Percentiles rank a stretch among this genome's conserved stretches.
phyloP scores from a whole-genome alignment of 2,888 invertebrate genomes.

The Drosophila suboccidentalis region DNA sequence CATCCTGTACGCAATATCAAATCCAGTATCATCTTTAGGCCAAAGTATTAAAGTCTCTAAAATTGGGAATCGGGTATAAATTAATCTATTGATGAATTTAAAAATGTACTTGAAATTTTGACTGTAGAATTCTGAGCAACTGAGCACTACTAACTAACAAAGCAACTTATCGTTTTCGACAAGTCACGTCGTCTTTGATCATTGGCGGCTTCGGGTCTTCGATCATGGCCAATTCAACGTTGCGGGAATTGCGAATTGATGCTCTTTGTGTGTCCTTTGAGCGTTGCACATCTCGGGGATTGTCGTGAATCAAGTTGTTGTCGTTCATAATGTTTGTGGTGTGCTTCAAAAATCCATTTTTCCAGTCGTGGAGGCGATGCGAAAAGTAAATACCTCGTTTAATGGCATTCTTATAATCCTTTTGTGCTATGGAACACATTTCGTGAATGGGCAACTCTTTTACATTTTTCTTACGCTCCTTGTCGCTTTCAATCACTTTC shows the following conservation, averaged over 20 bases:
- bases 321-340: conserved; percentile 36
- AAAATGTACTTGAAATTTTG: conserved; percentile 37
- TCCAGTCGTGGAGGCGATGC: conserved; percentile 54
- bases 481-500: not conserved
- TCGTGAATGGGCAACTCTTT: not conserved
- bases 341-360: conserved; percentile 22
- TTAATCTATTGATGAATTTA: not conserved
- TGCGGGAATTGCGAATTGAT: not conserved
- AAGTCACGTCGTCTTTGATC: conserved; percentile 64
- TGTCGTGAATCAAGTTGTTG: not conserved
- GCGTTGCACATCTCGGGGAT: not conserved
- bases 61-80: not conserved
- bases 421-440: conserved; percentile 15
- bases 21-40: conserved; percentile 49
- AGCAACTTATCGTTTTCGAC: conserved; percentile 45
- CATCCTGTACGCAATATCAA: conserved; percentile 54
- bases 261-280: not conserved
- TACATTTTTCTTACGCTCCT: not conserved
- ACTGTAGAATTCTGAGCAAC: conserved; percentile 15
- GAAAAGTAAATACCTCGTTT: conserved; percentile 43
- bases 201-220: conserved; percentile 28
- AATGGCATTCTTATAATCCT: conserved; percentile 40
- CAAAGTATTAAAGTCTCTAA: not conserved
- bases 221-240: not conserved
- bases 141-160: conserved; percentile 13